phyloP scores from a whole-genome alignment of 2,797 vertebrate species.

The Pseudomugil tenellus region DNA sequence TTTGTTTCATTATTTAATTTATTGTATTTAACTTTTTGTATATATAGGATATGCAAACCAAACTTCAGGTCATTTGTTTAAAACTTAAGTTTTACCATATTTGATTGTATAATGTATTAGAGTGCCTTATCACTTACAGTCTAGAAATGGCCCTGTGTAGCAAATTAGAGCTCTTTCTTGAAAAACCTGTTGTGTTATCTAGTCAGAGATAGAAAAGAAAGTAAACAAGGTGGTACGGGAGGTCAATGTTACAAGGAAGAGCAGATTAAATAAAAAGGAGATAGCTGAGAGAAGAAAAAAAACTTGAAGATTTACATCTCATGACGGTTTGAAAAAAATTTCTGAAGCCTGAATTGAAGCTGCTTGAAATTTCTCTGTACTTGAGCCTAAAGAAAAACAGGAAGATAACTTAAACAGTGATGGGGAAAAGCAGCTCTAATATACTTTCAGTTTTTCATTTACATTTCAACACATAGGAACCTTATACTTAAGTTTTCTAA shows the following conservation, averaged over 20 bases:
- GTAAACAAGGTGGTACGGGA: slow-evolving; percentile 13
- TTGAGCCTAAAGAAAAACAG: background rate
- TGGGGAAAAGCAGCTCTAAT: slow-evolving; percentile 5
- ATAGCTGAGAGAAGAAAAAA: background rate
- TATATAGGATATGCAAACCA: too few species aligned
- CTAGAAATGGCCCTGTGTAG: accelerated
- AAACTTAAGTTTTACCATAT: background rate
- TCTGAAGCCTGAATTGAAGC: background rate
- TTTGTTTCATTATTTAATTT: too few species aligned
- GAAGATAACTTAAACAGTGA: background rate
- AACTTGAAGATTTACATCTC: slow-evolving; percentile 17
- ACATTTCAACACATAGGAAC: background rate
- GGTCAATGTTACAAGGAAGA: slow-evolving; percentile 49
- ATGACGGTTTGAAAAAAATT: background rate
- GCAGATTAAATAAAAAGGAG: slow-evolving; percentile 49
- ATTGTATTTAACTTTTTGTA: too few species aligned
- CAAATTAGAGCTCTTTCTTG: slow-evolving; percentile 20
- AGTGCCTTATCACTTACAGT: background rate
- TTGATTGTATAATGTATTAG: background rate
- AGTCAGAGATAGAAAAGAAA: slow-evolving; percentile 2
- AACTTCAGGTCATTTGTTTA: background rate
- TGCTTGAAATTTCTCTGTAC: accelerated
- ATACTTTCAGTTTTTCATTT: slow-evolving; percentile 52
- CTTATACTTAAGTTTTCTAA: background rate
- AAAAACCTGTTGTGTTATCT: slow-evolving; percentile 65